Base-by-base conservation (phyloP, 1,140 invertebrate genomes). In the Ylistrum balloti region DNA sequence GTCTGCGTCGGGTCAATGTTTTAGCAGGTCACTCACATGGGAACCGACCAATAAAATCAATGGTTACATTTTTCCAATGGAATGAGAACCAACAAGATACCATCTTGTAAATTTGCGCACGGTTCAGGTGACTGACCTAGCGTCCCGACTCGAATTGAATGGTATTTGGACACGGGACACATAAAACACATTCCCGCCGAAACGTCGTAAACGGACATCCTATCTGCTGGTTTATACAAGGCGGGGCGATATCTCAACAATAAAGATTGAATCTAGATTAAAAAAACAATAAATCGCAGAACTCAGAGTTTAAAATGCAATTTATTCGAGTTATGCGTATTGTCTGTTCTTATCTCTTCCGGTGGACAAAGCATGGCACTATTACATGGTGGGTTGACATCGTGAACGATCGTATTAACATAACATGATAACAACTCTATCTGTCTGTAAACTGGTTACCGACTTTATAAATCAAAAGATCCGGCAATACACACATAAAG, bases 301-400 rank as follows among this genome's bases (percentile, higher is more conserved):
- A 74, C 56, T n/a, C 56, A n/a, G 13, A 74, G 22, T 74, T 74
- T 74, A 74, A 74, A 74, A 74, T 74, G 56, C 56, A 17, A 74
- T 74, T 74, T 74, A 74, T 74, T 74, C 56, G 56, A 74, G 56
- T 74, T 74, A 74, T 74, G 56, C 56, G 56, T n/a, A 74, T 74
- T 74, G 56, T n/a, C n/a, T 74, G 56, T n/a, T 17, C 1, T 74
- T 74, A 74, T 74, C 56, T 74, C n/a, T 74, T 74, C 56, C 56
- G n/a, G 56, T 74, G 56, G 11, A 74, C 56, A 74, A 74, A 74
- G n/a, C 28, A 74, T n/a, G 56, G 56, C 56, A 74, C 56, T 3
- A 74, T 74, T 74, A 74, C 56, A 74, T n/a, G 56, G 56, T 28
- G 56, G 56, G n/a, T 5, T 74, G 56, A 0, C 56, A n/a, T 11